A percentile compares a stretch with the other conserved stretches of the same genome.
Evolutionary conservation across 2,888 invertebrate genomes (phyloP).

Genomic region (Cerastis rubricosa): DNA sequence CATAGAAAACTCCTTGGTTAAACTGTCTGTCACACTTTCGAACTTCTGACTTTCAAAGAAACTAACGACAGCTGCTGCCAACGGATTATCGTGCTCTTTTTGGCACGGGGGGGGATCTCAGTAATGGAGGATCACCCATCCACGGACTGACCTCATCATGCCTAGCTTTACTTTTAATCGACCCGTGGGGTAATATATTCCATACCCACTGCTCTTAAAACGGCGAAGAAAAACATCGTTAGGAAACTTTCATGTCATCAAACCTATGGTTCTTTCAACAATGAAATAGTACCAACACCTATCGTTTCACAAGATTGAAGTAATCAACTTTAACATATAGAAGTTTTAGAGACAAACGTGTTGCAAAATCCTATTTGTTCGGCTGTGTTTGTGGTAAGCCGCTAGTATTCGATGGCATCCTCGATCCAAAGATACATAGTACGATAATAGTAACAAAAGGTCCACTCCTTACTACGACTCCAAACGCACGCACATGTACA

Average conservation of each 20-base stretch:
- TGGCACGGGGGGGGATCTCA: background rate
- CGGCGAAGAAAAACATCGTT: background rate
- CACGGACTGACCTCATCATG: too few species aligned
- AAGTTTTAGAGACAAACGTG: background rate
- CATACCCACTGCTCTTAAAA: background rate
- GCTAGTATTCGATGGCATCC: constrained; percentile 18
- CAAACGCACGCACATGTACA: background rate
- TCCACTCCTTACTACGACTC: too few species aligned
- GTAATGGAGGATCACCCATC: background rate
- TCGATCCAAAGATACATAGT: background rate
- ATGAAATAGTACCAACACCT: background rate
- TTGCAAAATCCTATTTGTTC: constrained; percentile 14
- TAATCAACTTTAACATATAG: background rate
- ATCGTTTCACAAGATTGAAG: background rate
- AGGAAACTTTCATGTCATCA: background rate
- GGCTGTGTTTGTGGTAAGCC: constrained; percentile 28
- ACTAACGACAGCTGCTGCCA: background rate
- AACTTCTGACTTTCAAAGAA: background rate
- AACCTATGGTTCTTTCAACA: constrained; percentile 7
- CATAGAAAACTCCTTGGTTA: background rate
- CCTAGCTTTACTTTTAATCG: background rate
- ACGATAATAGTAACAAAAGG: background rate
- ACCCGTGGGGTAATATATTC: background rate
- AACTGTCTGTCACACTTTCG: background rate
- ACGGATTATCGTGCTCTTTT: too few species aligned